Percentiles rank a stretch among this genome's conserved stretches.
phyloP scores from a whole-genome alignment of 2,797 vertebrate species.

The Chromis chromis region DNA sequence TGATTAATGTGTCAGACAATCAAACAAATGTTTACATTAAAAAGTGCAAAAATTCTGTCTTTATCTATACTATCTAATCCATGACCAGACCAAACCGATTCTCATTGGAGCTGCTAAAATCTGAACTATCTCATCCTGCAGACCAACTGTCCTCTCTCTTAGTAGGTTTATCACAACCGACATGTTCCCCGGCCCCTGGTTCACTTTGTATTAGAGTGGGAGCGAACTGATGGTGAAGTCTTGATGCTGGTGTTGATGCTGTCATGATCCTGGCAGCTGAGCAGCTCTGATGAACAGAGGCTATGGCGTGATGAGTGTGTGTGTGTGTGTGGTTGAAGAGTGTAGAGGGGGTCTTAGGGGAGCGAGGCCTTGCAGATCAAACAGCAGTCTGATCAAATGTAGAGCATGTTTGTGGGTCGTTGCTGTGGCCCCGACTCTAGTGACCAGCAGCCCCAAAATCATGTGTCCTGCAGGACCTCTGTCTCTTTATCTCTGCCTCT shows the following conservation, averaged over 20 bases:
- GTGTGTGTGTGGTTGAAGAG: conserved; percentile 25
- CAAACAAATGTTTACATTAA: background rate
- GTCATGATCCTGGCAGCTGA: conserved; percentile 58
- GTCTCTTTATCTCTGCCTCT: conserved; percentile 59
- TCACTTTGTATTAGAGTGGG: conserved; percentile 58
- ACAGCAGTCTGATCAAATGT: conserved; percentile 76
- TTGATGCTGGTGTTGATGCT: conserved; percentile 66
- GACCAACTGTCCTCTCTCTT: conserved; percentile 37
- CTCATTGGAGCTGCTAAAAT: conserved; percentile 17
- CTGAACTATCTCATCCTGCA: conserved; percentile 23
- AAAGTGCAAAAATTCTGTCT: background rate
- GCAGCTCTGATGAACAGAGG: conserved; percentile 62
- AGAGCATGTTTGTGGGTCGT: conserved; percentile 78
- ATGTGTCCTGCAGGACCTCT: conserved; percentile 68
- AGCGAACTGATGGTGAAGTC: conserved; percentile 52
- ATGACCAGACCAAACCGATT: background rate
- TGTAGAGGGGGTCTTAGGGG: conserved; percentile 50
- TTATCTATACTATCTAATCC: background rate
- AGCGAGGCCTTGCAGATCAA: conserved; percentile 66
- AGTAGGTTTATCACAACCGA: conserved; percentile 55
- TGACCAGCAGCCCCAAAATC: conserved; percentile 65
- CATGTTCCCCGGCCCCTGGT: conserved; percentile 37
- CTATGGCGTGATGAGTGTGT: conserved; percentile 49
- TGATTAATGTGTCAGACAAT: background rate
- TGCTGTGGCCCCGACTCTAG: conserved; percentile 67